phyloP scores from a whole-genome alignment of 1,140 invertebrate species.

The Oreohelix idahoensis region DNA sequence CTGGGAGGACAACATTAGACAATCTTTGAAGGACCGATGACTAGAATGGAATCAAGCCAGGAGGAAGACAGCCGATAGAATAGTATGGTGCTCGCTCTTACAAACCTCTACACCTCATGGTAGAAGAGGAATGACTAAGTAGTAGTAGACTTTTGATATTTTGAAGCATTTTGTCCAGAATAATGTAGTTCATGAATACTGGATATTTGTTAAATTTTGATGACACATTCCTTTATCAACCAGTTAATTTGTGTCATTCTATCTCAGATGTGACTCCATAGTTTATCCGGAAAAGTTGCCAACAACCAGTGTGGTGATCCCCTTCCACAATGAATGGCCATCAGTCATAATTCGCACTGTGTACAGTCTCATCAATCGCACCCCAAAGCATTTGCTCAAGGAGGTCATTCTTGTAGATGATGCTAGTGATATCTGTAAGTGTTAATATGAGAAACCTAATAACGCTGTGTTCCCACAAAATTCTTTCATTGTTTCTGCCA shows the following conservation, averaged over 20 bases:
- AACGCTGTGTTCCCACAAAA: too few relatives aligned
- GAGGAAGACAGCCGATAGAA: too few relatives aligned
- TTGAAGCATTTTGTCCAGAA: neutral
- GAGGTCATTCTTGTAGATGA: slow-evolving; percentile 97
- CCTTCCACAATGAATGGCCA: slow-evolving; percentile 97
- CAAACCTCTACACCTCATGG: too few relatives aligned
- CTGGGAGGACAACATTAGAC: too few relatives aligned
- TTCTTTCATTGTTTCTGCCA: too few relatives aligned
- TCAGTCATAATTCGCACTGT: slow-evolving; percentile 90
- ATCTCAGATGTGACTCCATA: slow-evolving; percentile 42
- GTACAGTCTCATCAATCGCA: slow-evolving; percentile 88
- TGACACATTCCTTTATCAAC: too few relatives aligned
- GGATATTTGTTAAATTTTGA: too few relatives aligned
- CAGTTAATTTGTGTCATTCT: neutral
- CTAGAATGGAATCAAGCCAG: too few relatives aligned
- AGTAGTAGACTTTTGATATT: neutral
- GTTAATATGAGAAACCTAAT: too few relatives aligned
- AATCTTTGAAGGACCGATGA: too few relatives aligned
- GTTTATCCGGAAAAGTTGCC: slow-evolving; percentile 76
- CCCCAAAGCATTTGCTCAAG: slow-evolving; percentile 83
- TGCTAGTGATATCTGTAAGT: slow-evolving; percentile 49
- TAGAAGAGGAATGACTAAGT: too few relatives aligned
- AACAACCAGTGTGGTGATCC: slow-evolving; percentile 89
- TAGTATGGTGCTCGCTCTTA: too few relatives aligned
- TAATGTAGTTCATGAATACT: neutral